These are phyloP conservation scores for Drosophila mayaguana DNA, from an alignment of 2,888 invertebrate species.

Conservation along the genomic window DNA sequence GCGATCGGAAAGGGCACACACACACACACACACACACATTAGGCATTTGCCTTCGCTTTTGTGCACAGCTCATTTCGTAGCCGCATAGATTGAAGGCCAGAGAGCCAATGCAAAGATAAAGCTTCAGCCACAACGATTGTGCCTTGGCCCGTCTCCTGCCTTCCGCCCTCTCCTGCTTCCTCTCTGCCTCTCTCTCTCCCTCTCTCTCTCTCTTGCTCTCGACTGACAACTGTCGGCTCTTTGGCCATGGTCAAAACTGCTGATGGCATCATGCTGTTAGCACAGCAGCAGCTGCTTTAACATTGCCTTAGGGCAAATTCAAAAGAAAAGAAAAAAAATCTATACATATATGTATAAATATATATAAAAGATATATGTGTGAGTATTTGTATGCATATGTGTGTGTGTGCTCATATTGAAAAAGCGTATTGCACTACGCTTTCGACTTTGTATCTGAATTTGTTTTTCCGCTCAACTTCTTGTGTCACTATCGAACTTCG, in stretches of 20 bases:
- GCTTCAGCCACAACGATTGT: slow-evolving; percentile 28
- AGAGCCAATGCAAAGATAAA: slow-evolving; percentile 63
- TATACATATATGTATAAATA: slow-evolving; percentile 4
- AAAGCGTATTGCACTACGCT: slow-evolving; percentile 33
- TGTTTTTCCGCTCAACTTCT: slow-evolving; percentile 22
- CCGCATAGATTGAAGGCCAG: slow-evolving; percentile 68
- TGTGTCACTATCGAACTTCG: slow-evolving; percentile 13
- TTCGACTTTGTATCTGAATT: slow-evolving; percentile 22
- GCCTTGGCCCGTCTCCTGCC: slow-evolving; percentile 30
- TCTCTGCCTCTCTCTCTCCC: not conserved
- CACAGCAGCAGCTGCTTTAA: slow-evolving; percentile 60
- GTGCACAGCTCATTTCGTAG: slow-evolving; percentile 40
- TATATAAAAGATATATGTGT: not conserved
- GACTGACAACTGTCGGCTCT: slow-evolving; percentile 34
- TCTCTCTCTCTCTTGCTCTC: not conserved
- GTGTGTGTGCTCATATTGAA: slow-evolving; percentile 11
- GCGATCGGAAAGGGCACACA: slow-evolving; percentile 16
- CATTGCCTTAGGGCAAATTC: slow-evolving; percentile 28
- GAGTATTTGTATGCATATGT: not conserved
- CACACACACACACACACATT: not conserved
- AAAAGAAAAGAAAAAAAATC: slow-evolving; percentile 5
- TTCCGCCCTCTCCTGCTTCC: not conserved
- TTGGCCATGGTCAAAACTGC: slow-evolving; percentile 56
- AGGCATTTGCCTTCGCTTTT: slow-evolving; percentile 38
- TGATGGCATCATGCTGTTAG: slow-evolving; percentile 75